A percentile compares a stretch with the other conserved stretches of the same genome.
phyloP scores from a whole-genome alignment of 1,140 invertebrate species.

The Limonius californicus region DNA sequence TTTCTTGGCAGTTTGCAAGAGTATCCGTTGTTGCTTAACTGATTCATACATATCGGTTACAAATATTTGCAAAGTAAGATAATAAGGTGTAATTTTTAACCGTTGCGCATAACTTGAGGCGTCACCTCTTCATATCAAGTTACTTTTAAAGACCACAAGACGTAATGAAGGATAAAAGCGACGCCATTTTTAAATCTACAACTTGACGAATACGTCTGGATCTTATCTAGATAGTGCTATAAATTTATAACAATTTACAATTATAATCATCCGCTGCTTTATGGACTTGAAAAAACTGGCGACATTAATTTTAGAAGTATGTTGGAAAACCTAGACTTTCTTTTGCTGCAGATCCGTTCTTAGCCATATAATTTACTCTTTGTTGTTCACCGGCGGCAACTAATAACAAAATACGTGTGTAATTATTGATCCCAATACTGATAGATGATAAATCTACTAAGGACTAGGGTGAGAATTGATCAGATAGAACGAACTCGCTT shows the following conservation, averaged over 20 bases:
- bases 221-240: not conserved
- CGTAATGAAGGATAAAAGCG: not conserved
- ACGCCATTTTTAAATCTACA: not conserved
- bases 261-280: not conserved
- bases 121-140: not conserved
- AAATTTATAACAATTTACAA: not conserved
- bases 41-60: slow-evolving; percentile 2
- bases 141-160: not conserved
- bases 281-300: not conserved
- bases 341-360: not conserved
- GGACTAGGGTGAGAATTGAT: too few species aligned
- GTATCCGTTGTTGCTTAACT: not conserved
- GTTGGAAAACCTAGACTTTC: not conserved
- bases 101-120: not conserved
- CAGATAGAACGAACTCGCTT: too few species aligned
- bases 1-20: too few species aligned
- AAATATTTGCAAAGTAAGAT: slow-evolving; percentile 13
- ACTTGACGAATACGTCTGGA: not conserved
- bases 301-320: not conserved
- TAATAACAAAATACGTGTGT: too few species aligned
- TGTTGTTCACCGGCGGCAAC: too few species aligned
- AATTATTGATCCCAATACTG: too few species aligned
- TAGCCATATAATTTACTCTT: too few species aligned
- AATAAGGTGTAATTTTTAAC: not conserved
- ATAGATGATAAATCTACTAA: too few species aligned